Base-by-base conservation (phyloP, 2,888 invertebrate genomes). In the Lochmaea crataegi region DNA sequence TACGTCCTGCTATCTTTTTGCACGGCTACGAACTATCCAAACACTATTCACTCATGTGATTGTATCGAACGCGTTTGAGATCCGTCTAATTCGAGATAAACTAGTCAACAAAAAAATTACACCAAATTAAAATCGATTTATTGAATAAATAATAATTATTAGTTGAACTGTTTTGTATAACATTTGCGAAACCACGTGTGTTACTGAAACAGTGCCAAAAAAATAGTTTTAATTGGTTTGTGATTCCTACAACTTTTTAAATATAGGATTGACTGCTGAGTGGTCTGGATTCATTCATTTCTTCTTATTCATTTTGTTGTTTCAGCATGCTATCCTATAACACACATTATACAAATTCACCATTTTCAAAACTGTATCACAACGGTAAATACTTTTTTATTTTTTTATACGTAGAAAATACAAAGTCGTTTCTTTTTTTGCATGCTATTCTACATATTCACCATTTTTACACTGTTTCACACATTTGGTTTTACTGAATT, bases 1-100 rank as follows among this genome's bases (percentile, higher is more conserved):
- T 89, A 88, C 89, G 87, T 89, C 88, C 87, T 82, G 83, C 84
- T 82, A 80, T 82, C 82, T 81, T 80, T 82, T 78, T 82, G 82
- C 83, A 83, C 69, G 69, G 70, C 42, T 57, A 56, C 70, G 65
- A 45, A 70, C 51, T n/a, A 60, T 38, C 61, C 42, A 63, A 63
- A 63, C 42, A 63, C 42, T 42, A 18, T 63, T 41, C 42, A 38
- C 61, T 63, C 61, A 63, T 63, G 61, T 42, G 42, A 70, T 65
- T 45, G 32, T 56, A 42, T 42, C 58, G 45, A 38, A 45, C 65
- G 57, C 65, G 70, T 51, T 58, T 18, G 32, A 63, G 11, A 38
- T 66, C n/a, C 68, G 68, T 57, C 42, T 65, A 41, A 42, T 42
- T 42, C 61, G 41, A 63, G 16, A 53, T 18, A 63, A 63, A 42